Conservation (phyloP, 2,113 vertebrate genomes). For the Nycticorax nycticorax region DNA sequence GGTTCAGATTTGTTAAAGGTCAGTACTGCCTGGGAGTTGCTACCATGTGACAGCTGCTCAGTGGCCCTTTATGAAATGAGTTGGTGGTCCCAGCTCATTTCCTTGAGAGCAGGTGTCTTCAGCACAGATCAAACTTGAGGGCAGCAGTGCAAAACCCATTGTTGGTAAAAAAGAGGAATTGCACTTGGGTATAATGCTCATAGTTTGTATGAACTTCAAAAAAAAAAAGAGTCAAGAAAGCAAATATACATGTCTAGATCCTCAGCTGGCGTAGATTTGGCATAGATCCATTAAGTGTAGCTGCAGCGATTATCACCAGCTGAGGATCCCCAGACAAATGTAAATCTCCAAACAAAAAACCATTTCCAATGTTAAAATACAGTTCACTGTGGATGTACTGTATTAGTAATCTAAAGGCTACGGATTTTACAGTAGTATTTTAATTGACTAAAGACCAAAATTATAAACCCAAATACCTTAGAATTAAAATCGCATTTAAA, state of each 20-base stretch:
- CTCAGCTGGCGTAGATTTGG: conserved; percentile 22
- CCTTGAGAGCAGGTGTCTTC: conserved; percentile 58
- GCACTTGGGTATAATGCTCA: not conserved
- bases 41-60: conserved; percentile 51
- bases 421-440: not conserved
- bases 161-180: not conserved
- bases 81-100: conserved; percentile 48
- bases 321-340: conserved; percentile 4
- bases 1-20: conserved; percentile 64
- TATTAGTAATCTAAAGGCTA: not conserved
- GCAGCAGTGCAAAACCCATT: not conserved
- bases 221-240: not conserved
- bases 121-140: conserved; percentile 20
- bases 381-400: not conserved
- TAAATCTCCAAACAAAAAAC: not conserved
- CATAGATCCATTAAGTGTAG: not conserved
- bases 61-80: conserved; percentile 35
- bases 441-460: not conserved
- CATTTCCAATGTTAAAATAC: not conserved
- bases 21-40: conserved; percentile 52
- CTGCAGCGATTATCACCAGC: not conserved
- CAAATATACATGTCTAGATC: not conserved
- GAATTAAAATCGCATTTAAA: not conserved
- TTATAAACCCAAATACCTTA: not conserved
- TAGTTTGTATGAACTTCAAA: not conserved